These are phyloP conservation scores for Rhabdomys pumilio DNA, from an alignment of 2,797 vertebrate species.

Conservation along the genomic window DNA sequence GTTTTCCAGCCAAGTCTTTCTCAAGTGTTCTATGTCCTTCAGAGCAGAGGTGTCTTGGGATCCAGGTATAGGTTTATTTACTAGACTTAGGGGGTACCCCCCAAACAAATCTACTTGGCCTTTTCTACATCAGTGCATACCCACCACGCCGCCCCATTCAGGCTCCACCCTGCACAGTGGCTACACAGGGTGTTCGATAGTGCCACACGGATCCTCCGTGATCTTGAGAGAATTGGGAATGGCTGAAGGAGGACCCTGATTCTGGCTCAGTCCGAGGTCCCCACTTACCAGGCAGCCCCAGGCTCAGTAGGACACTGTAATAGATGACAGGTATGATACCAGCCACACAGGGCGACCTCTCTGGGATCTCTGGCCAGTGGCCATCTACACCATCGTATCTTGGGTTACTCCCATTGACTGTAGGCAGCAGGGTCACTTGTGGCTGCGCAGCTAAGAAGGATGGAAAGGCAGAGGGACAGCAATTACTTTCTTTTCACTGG, in stretches of 20 bases:
- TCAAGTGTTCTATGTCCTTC: not conserved
- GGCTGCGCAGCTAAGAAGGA: conserved; percentile 63
- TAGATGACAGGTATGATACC: conserved; percentile 93
- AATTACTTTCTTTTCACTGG: not conserved
- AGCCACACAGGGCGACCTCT: conserved; percentile 92
- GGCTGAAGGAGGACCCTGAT: not conserved
- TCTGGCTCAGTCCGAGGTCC: not conserved
- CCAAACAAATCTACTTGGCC: not conserved
- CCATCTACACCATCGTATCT: not conserved
- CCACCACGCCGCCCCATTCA: accelerated
- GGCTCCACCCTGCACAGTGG: not conserved
- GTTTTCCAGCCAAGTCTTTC: not conserved
- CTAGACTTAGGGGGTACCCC: not conserved
- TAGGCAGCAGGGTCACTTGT: not conserved
- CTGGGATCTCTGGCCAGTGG: conserved; percentile 75
- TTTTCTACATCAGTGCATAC: not conserved
- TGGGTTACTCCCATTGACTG: conserved; percentile 79
- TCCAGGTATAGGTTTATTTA: not conserved
- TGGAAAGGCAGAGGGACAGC: not conserved
- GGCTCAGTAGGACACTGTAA: conserved; percentile 94
- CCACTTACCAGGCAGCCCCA: conserved; percentile 95
- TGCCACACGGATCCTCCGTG: not conserved
- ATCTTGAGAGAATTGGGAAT: not conserved
- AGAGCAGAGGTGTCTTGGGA: not conserved
- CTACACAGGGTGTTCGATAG: accelerated